Percentiles rank a stretch among this genome's conserved stretches.
These are phyloP conservation scores for Batillaria attramentaria DNA, from an alignment of 1,140 invertebrate species.

Conservation along the genomic window DNA sequence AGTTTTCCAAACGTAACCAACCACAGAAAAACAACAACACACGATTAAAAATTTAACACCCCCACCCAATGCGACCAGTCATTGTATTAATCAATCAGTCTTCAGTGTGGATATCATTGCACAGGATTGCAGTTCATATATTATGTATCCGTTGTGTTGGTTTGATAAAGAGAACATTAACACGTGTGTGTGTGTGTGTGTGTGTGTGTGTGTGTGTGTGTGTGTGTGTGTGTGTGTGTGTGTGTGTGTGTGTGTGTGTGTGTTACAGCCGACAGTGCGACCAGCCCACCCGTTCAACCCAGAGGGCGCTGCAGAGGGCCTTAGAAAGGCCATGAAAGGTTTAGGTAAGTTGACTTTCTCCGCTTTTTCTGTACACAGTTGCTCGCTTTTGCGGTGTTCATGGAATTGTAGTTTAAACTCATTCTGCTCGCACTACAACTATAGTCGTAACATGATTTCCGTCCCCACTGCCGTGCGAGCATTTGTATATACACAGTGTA, in stretches of 20 bases:
- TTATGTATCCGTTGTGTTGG: background rate
- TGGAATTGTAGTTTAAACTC: no score
- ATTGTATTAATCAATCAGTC: background rate
- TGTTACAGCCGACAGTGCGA: slow-evolving; percentile 48
- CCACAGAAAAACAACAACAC: no score
- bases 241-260: background rate
- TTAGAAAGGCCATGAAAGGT: slow-evolving; percentile 68
- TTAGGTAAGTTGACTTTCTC: slow-evolving; percentile 51
- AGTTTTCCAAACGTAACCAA: no score
- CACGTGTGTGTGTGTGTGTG: background rate
- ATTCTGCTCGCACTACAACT: no score
- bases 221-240: background rate
- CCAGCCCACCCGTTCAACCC: slow-evolving; percentile 55
- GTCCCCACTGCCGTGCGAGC: no score
- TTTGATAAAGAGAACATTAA: no score
- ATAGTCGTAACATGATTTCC: no score
- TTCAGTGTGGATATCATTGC: background rate
- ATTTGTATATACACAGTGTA: no score
- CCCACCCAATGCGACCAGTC: background rate
- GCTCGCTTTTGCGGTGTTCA: background rate
- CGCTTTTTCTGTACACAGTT: background rate
- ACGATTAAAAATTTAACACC: no score
- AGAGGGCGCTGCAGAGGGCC: slow-evolving; percentile 51
- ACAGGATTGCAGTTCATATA: background rate
- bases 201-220: background rate